phyloP scores from a whole-genome alignment of 2,888 invertebrate genomes.

The Cataglyphis cursor region DNA sequence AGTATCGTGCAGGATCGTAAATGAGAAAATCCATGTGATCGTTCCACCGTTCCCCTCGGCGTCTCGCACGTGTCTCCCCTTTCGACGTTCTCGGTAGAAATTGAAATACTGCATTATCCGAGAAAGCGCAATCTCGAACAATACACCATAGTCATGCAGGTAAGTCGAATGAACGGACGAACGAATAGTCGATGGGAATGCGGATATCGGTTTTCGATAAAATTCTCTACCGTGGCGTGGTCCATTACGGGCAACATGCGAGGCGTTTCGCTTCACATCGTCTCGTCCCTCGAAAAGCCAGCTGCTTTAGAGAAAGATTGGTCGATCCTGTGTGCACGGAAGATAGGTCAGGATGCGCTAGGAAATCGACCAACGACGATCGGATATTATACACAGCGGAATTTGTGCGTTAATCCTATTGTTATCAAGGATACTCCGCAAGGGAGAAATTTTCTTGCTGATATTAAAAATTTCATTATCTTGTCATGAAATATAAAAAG shows the following conservation, averaged over 20 bases:
- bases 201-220: slow-evolving; percentile 69
- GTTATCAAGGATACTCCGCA: slow-evolving; percentile 3
- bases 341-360: slow-evolving; percentile 41
- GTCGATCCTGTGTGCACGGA: slow-evolving; percentile 38
- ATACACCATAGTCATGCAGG: slow-evolving; percentile 25
- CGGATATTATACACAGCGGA: slow-evolving; percentile 33
- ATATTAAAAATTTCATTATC: slow-evolving; percentile 10
- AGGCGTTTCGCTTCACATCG: slow-evolving; percentile 38
- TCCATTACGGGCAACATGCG: slow-evolving; percentile 50
- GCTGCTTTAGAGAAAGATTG: slow-evolving; percentile 27
- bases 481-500: background rate
- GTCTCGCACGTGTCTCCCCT: slow-evolving; percentile 26
- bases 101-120: slow-evolving; percentile 51
- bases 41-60: background rate
- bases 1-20: slow-evolving; percentile 14
- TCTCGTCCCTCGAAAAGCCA: slow-evolving; percentile 33
- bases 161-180: slow-evolving; percentile 46
- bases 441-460: background rate
- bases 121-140: slow-evolving; percentile 47
- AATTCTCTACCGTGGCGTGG: slow-evolving; percentile 50
- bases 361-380: slow-evolving; percentile 46
- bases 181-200: slow-evolving; percentile 44
- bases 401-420: slow-evolving; percentile 9
- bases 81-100: slow-evolving; percentile 6
- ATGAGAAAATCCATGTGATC: slow-evolving; percentile 1